Evolutionary conservation across 2,888 invertebrate species (phyloP).

Genomic region (Noctua comes): DNA sequence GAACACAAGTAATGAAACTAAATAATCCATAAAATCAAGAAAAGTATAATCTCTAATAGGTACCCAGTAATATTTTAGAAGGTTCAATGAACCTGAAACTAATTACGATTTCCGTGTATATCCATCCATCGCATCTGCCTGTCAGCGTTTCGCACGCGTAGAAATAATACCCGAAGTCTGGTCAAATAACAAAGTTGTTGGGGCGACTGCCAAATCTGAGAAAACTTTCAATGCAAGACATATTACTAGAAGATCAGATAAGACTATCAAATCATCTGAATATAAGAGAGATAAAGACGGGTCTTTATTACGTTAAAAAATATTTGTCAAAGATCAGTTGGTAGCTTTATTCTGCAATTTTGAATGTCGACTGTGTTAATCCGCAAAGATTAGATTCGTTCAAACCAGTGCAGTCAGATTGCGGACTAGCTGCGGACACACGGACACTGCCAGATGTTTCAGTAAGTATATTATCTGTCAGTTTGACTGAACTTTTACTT

Average conservation of each 20-base stretch:
- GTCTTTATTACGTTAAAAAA: not conserved
- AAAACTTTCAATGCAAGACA: conserved; percentile 2
- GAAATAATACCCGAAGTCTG: conserved; percentile 43
- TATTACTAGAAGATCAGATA: not conserved
- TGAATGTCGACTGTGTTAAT: not conserved
- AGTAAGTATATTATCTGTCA: not conserved
- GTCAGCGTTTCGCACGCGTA: conserved; percentile 41
- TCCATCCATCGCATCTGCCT: conserved; percentile 44
- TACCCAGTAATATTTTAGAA: conserved; percentile 14
- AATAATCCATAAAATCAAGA: not conserved
- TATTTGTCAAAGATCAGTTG: not conserved
- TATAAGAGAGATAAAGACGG: not conserved
- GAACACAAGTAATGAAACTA: not conserved
- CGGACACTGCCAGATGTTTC: not conserved
- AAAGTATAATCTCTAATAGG: not conserved
- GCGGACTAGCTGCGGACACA: not conserved
- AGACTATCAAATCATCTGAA: not conserved
- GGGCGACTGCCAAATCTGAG: conserved; percentile 34
- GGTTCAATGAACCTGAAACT: conserved; percentile 41
- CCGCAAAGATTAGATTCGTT: not conserved
- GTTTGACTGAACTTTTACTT: not conserved
- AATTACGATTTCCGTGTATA: conserved; percentile 48
- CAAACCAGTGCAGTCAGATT: not conserved
- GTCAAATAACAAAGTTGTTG: conserved; percentile 1
- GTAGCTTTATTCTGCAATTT: not conserved